Conservation (phyloP, 2,888 invertebrate species). For the Diaperis boleti region DNA sequence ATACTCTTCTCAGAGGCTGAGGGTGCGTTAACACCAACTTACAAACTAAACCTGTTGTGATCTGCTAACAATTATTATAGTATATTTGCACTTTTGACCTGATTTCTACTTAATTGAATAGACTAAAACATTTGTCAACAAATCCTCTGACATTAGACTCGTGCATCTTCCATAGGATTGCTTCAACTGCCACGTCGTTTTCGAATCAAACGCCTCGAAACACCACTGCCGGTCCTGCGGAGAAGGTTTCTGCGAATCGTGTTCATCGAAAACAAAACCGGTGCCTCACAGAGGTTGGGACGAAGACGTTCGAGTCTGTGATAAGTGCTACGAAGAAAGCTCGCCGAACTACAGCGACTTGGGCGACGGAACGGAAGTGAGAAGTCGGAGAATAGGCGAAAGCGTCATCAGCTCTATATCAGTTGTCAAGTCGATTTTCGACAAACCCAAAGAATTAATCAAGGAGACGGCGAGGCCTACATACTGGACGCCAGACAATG, state of each 20-base stretch:
- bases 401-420: conserved; percentile 79
- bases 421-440: conserved; percentile 77
- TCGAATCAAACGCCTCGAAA: conserved; percentile 71
- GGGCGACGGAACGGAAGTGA: conserved; percentile 64
- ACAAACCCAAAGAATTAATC: conserved; percentile 81
- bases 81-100: no score
- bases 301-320: conserved; percentile 80
- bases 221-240: conserved; percentile 86
- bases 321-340: conserved; percentile 70
- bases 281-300: conserved; percentile 82
- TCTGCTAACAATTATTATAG: no score
- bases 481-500: conserved; percentile 85
- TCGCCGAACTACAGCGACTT: conserved; percentile 59
- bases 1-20: no score
- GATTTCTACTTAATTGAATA: no score
- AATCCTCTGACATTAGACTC: no score
- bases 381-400: conserved; percentile 76
- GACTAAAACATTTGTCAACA: no score
- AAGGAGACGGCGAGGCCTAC: conserved; percentile 81
- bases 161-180: conserved; percentile 69
- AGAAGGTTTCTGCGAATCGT: conserved; percentile 81
- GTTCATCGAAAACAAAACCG: conserved; percentile 75
- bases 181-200: conserved; percentile 72
- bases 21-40: no score
- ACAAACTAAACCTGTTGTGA: no score